Conservation (phyloP, 2,797 vertebrate species). For the Phalanger gymnotis region DNA sequence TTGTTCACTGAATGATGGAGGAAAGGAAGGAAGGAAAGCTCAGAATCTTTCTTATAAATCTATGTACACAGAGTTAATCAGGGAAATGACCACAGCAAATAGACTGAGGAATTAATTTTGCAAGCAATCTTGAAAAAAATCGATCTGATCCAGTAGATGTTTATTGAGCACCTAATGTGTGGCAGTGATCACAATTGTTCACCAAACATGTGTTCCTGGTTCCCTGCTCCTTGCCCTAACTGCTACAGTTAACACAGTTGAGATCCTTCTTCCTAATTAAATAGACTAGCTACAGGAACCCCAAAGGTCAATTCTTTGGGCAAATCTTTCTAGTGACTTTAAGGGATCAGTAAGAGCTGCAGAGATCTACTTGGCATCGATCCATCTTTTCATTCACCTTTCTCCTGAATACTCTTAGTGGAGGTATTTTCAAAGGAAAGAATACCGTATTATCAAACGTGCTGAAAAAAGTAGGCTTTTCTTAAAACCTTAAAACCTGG, state of each 20-base stretch:
- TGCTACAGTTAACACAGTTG: background rate
- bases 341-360: background rate
- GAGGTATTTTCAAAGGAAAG: conserved; percentile 22
- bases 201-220: background rate
- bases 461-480: background rate
- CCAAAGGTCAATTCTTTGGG: background rate
- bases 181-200: background rate
- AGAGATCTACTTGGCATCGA: background rate
- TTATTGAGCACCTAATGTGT: background rate
- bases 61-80: background rate
- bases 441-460: background rate
- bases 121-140: background rate
- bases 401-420: conserved; percentile 11
- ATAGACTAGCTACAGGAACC: background rate
- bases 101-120: background rate
- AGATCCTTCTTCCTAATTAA: background rate
- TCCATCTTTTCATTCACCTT: background rate
- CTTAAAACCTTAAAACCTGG: background rate
- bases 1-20: background rate
- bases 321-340: conserved; percentile 1
- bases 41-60: background rate
- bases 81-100: background rate
- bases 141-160: background rate
- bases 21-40: background rate
- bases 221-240: background rate